These are phyloP conservation scores for Pheosia tremula DNA, from an alignment of 2,888 invertebrate species.

Conservation along the genomic window DNA sequence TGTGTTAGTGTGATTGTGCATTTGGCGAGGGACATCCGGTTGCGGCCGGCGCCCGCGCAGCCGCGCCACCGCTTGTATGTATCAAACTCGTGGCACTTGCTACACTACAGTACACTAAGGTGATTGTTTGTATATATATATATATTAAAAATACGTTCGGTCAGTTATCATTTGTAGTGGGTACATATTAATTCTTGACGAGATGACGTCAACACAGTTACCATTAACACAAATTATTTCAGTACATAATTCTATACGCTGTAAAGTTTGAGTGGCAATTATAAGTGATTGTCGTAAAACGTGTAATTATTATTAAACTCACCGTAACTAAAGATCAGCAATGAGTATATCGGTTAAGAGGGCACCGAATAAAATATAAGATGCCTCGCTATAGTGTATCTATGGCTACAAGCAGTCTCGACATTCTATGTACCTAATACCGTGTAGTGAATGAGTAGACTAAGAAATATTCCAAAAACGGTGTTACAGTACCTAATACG, in stretches of 20 bases:
- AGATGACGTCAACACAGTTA: no score
- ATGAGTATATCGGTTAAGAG: not conserved
- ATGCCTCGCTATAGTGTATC: conserved; percentile 1
- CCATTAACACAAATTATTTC: no score
- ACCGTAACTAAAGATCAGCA: not conserved
- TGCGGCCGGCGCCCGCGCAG: conserved; percentile 42
- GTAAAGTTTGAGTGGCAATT: no score
- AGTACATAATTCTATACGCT: no score
- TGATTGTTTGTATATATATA: not conserved
- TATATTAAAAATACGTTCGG: no score
- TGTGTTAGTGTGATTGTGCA: conserved; percentile 82
- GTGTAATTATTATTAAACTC: not conserved
- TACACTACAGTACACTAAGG: not conserved
- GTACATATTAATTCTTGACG: no score
- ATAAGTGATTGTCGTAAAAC: no score
- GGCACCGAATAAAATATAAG: not conserved
- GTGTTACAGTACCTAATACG: conserved; percentile 41
- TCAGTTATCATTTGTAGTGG: no score
- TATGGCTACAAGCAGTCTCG: conserved; percentile 14
- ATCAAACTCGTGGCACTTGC: not conserved
- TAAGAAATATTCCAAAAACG: conserved; percentile 40
- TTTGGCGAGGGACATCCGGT: conserved; percentile 79
- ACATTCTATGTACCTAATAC: conserved; percentile 21
- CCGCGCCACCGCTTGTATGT: conserved; percentile 8
- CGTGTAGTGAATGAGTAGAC: conserved; percentile 29